Percentiles rank a stretch among this genome's conserved stretches.
phyloP scores from a whole-genome alignment of 2,888 invertebrate genomes.

The Melanostoma mellinum region DNA sequence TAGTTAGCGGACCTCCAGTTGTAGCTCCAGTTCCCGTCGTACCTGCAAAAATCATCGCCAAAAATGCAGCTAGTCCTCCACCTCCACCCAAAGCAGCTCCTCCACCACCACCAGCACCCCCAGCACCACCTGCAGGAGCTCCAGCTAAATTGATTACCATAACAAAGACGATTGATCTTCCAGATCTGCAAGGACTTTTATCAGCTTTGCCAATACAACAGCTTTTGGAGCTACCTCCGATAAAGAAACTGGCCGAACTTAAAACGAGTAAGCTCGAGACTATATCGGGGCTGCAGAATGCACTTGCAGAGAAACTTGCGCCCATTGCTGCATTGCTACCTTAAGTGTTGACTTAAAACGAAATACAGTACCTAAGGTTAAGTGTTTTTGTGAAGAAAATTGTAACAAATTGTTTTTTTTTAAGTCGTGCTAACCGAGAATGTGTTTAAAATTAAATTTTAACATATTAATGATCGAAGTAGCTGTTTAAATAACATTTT shows the following conservation, averaged over 20 bases:
- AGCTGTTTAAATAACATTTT: too few relatives aligned
- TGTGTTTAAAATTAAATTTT: too few relatives aligned
- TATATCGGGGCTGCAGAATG: conserved; percentile 45
- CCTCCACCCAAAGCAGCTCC: conserved; percentile 8
- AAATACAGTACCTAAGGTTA: too few relatives aligned
- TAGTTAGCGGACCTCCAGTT: conserved; percentile 22
- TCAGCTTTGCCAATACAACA: conserved; percentile 52
- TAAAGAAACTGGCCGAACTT: conserved; percentile 42
- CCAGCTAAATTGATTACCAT: conserved; percentile 32
- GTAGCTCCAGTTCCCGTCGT: conserved; percentile 34
- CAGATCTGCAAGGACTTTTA: conserved; percentile 53
- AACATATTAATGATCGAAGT: too few relatives aligned
- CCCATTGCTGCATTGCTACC: conserved; percentile 61
- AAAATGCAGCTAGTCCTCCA: conserved; percentile 26
- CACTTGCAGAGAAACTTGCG: conserved; percentile 50
- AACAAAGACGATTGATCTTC: conserved; percentile 20
- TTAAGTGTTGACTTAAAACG: neutral
- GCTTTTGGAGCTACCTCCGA: conserved; percentile 57
- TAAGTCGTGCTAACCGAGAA: too few relatives aligned
- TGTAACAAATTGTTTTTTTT: too few relatives aligned
- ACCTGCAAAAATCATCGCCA: conserved; percentile 43
- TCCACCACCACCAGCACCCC: conserved; percentile 17
- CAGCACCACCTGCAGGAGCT: conserved; percentile 5
- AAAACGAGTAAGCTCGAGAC: conserved; percentile 52
- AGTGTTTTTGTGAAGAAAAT: too few relatives aligned